Base-by-base conservation (phyloP, 2,113 vertebrate species). In the Zosterops japonicus region DNA sequence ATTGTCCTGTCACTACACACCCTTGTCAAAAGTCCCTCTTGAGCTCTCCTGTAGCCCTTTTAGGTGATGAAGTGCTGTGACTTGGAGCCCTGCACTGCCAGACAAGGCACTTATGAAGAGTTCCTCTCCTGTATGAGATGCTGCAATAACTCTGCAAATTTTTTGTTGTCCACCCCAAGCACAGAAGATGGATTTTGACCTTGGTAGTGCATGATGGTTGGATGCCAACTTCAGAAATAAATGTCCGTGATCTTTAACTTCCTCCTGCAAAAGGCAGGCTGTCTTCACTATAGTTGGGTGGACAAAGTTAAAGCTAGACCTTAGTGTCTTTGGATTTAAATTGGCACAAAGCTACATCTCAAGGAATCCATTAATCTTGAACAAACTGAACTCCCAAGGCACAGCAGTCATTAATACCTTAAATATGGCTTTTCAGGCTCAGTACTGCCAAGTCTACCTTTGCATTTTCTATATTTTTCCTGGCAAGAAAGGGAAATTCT, bases 361-460 rank as follows among this genome's bases (percentile, higher is more conserved):
- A 14, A 89, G 76, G 72, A 96, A 87, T 89, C 68, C 52, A 75
- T 96, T 94, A 89, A 75, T 94, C 92, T 89, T 16, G 5, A 81
- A n/a, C 57, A 76, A 93, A 82, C 75, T 79, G 86, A 93, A 84
- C 83, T 90, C 86, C 49, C 5, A 24, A 65, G 65, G 72, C 95
- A 95, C 83, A 82, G 76, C 86, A 95, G 80, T 87, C 77, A 89
- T 91, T 94, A 94, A 94, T 94, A 89, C 63, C 42, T 96, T 96
- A 96, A 96, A 90, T 96, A 89, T 25, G 57, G 39, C 61, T 84
- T 95, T 96, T 59, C 72, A 74, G 35, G 53, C 65, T 89, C 57
- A 79, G n/a, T 5, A 6, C 42, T 93, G 82, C 63, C 21, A 81
- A 95, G 42, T 93, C 82, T 49, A 86, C 67, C 47, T 87, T 94